Evolutionary conservation across 1,140 invertebrate genomes (phyloP).

Genomic region (Heliconius melpomene): DNA sequence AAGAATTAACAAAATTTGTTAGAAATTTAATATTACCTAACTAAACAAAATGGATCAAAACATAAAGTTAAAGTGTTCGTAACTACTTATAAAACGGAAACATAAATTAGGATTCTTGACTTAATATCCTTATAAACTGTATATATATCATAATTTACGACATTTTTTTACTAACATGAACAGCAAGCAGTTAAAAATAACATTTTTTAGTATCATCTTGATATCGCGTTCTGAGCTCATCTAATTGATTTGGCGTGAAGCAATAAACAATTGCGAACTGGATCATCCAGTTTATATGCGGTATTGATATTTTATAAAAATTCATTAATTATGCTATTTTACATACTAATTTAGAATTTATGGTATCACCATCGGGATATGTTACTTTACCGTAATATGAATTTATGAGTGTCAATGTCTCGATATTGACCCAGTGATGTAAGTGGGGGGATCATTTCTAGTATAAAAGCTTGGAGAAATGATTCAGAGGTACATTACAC

Average conservation of each 20-base stretch:
- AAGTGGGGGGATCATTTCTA: slow-evolving; percentile 59
- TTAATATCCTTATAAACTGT: neutral
- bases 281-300: slow-evolving; percentile 19
- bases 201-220: neutral
- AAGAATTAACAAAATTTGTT: neutral
- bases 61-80: neutral
- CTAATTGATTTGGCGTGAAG: slow-evolving; percentile 11
- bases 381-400: slow-evolving; percentile 70
- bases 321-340: slow-evolving; percentile 29
- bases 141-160: neutral
- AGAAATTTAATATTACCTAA: neutral
- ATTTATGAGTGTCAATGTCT: slow-evolving; percentile 69
- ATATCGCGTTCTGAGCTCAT: neutral
- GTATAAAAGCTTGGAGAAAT: slow-evolving; percentile 74
- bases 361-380: slow-evolving; percentile 46
- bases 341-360: slow-evolving; percentile 54
- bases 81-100: neutral
- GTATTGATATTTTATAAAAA: slow-evolving; percentile 21
- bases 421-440: slow-evolving; percentile 51
- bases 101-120: neutral
- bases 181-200: neutral
- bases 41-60: neutral
- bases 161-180: neutral
- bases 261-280: slow-evolving; percentile 17
- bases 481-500: slow-evolving; percentile 61